A percentile compares a stretch with the other conserved stretches of the same genome.
These are phyloP conservation scores for Drosophila sturtevanti DNA, from an alignment of 1,140 invertebrate genomes.

Conservation along the genomic window DNA sequence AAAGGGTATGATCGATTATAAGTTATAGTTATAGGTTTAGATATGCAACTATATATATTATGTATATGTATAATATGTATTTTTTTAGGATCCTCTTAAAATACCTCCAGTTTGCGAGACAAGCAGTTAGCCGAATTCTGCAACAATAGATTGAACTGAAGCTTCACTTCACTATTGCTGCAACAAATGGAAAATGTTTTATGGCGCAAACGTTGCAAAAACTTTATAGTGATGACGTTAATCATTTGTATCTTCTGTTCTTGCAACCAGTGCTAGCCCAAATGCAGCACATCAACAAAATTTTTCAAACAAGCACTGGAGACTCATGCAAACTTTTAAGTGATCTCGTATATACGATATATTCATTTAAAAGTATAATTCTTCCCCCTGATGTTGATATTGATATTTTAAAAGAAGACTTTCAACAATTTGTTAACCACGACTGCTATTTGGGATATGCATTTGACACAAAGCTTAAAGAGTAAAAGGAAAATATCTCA, in stretches of 20 bases:
- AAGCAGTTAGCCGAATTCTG: no score
- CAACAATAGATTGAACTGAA: no score
- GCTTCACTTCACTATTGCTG: constrained; percentile 1
- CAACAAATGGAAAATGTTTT: constrained; percentile 2
- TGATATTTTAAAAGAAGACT: constrained; percentile 1
- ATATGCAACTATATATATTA: no score
- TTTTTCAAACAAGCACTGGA: constrained; percentile 33
- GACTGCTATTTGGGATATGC: neutral
- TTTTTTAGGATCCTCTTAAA: no score
- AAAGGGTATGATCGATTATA: no score
- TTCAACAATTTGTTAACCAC: neutral
- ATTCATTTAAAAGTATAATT: constrained; percentile 18
- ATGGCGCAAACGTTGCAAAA: constrained; percentile 3
- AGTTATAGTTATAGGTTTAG: no score
- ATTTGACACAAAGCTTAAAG: neutral
- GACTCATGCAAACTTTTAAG: constrained; percentile 21
- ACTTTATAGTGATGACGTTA: neutral
- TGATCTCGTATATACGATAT: constrained; percentile 22
- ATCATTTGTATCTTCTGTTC: constrained; percentile 8
- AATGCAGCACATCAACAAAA: constrained; percentile 15
- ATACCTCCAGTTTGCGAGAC: no score
- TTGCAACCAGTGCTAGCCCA: constrained; percentile 22
- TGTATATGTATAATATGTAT: no score
- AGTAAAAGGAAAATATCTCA: neutral
- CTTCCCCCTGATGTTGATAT: constrained; percentile 3